Evolutionary conservation across 2,113 vertebrate genomes (phyloP), one percentile per base, ranked within the genome.

Genomic region (Oncorhynchus clarkii): DNA sequence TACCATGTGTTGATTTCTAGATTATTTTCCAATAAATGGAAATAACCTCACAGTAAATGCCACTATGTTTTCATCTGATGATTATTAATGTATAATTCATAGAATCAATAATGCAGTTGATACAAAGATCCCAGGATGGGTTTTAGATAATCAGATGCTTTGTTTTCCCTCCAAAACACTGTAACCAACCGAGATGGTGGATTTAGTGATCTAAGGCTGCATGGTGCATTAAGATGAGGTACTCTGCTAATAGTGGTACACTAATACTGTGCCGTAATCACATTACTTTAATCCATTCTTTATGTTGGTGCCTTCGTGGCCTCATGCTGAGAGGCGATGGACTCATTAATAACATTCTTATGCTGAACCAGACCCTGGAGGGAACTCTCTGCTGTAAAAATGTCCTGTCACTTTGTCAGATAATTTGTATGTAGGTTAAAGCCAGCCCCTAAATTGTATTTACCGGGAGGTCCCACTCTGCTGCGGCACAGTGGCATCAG

Each of bases 341-440:
- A 78, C 82, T 91, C 88, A 93, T 92, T 92, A 89, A 90, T 92
- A 89, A 89, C 72, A 60, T 82, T 92, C 88, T 87, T 78, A 72
- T 73, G 74, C 79, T 68, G 79, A 87, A 90, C 78, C 85, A 79
- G 86, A 81, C 89, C 82, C 84, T 39, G 1, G 85, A 65, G 87
- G 51, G 13, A 18, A 11, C 75, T 84, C 78, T 14, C 51, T 54
- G 51, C 51, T 75, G 8, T 70, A 77, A 84, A 88, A 87, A 85
- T 82, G 85, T 78, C 81, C 76, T 85, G 87, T 91, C 88, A 88
- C 85, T 75, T 64, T 81, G 80, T 76, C 87, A 84, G 74, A 74
- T 85, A 70, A 86, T 90, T 91, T 90, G 89, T 86, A 91, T 91
- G 87, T 85, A 87, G 87, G 87, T 86, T 90, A 80, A 84, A 88